Percentiles rank a stretch among this genome's conserved stretches.
Evolutionary conservation across 2,797 vertebrate genomes (phyloP).

Genomic region (Kryptolebias ocellatus): DNA sequence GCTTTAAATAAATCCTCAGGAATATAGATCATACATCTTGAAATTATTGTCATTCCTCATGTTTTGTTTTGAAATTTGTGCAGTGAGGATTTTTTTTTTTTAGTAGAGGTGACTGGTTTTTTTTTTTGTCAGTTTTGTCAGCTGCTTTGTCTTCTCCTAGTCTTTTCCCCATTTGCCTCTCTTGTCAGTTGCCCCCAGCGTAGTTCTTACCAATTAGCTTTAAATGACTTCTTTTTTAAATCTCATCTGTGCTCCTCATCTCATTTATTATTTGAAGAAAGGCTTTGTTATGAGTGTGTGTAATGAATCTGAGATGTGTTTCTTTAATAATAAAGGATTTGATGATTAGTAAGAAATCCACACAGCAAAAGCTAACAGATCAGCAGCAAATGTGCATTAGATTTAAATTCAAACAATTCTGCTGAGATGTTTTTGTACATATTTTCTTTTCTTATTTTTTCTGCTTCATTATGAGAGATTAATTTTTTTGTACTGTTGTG

Average conservation of each 20-base stretch:
- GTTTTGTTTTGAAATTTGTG: constrained; percentile 13
- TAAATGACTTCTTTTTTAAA: constrained; percentile 40
- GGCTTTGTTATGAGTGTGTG: constrained; percentile 29
- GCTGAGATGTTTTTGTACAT: constrained; percentile 17
- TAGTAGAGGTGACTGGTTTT: not conserved
- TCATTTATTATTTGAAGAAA: constrained; percentile 32
- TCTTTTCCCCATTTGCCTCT: constrained; percentile 36
- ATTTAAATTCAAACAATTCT: constrained; percentile 26
- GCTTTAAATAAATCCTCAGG: constrained; percentile 35
- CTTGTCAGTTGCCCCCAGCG: constrained; percentile 36
- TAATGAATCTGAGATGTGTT: constrained; percentile 41
- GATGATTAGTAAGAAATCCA: constrained; percentile 36
- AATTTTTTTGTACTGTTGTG: constrained; percentile 22
- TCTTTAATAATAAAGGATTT: constrained; percentile 42
- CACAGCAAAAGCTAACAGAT: constrained; percentile 39
- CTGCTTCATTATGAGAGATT: constrained; percentile 45
- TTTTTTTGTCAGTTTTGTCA: constrained; percentile 16
- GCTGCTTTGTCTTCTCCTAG: constrained; percentile 7
- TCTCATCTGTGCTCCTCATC: constrained; percentile 7
- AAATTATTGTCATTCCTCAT: constrained; percentile 9
- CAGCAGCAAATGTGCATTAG: constrained; percentile 28
- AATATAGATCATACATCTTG: constrained; percentile 14
- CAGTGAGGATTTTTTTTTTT: not conserved
- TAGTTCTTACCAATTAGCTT: constrained; percentile 33
- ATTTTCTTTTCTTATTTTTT: constrained; percentile 26